Evolutionary conservation across 2,888 invertebrate genomes (phyloP), one percentile per base, ranked within the genome.

Genomic region (Polydesmus complanatus): DNA sequence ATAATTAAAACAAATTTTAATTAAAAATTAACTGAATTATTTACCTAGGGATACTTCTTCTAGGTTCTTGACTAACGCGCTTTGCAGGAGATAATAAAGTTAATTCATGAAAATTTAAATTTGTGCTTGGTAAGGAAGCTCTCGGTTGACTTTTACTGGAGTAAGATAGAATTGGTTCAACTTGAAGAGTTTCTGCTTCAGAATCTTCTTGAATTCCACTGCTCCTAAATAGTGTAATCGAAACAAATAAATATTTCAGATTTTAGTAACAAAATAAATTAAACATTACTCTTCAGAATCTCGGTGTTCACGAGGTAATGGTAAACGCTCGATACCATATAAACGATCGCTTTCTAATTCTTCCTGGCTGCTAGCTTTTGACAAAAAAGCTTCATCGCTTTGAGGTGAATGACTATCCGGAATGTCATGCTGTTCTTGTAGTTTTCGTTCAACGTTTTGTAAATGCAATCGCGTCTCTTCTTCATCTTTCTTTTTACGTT

Each of bases 161-260:
- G 25, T 54, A 53, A 19, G 47, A 26, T 2, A 54, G 56, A 26
- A 57, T 56, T 19, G 58, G 57, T 22, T 63, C 64, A 22, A 64
- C 62, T 21, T 62, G 59, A 27, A 65, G 55, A 23, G 65, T 71
- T 61, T 80, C 80, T 21, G 76, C 70, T 65, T 80, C 80, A 54
- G 76, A 77, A 65, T 80, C 80, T 66, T 80, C 80, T 66, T 78
- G 75, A 65, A 79, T 77, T 64, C 79, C 79, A 70, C 79, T 79
- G 68, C 79, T 79, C 72, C 79, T 79, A 68, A 37, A n/a, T n/a
- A n/a, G n/a, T n/a, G n/a, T n/a, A n/a, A n/a, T n/a, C n/a, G n/a
- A 69, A 48, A 60, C 49, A 60, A 54, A 63, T 48, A 53, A 62
- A 50, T 54, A 64, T 54, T 56, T 56, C 50, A 60, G 63, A 60